A percentile compares a stretch with the other conserved stretches of the same genome.
phyloP scores from a whole-genome alignment of 2,797 vertebrate genomes.

The Botia kubotai region DNA sequence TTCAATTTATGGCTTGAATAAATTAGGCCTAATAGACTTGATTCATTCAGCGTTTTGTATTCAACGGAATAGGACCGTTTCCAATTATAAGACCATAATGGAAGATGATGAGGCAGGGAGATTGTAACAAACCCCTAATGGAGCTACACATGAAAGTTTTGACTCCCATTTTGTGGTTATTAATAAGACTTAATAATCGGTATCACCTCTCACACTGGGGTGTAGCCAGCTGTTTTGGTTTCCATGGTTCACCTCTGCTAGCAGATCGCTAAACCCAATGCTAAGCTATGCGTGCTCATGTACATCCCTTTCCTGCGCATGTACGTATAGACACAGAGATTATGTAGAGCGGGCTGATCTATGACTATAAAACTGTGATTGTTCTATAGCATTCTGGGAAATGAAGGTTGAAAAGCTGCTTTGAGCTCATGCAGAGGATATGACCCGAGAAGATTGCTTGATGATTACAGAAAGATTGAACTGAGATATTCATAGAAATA shows the following conservation, averaged over 20 bases:
- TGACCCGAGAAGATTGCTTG: neutral
- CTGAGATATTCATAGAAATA: neutral
- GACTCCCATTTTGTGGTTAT: constrained; percentile 17
- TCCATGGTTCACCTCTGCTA: too few species aligned
- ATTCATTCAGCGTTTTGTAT: constrained; percentile 30
- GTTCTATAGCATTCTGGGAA: neutral
- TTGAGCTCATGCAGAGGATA: neutral
- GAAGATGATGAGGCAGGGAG: neutral
- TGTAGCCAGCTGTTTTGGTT: too few species aligned
- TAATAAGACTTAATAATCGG: neutral
- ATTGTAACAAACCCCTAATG: constrained; percentile 11
- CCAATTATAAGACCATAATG: constrained; percentile 21
- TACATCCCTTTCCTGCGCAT: neutral
- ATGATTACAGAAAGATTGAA: neutral
- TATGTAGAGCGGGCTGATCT: constrained; percentile 19
- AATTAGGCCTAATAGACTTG: constrained; percentile 22
- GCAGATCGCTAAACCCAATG: neutral
- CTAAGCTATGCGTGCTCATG: neutral
- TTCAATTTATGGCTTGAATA: constrained; percentile 38
- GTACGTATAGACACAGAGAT: neutral
- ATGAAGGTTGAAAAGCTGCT: neutral
- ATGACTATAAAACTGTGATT: constrained; percentile 33
- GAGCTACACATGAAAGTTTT: constrained; percentile 11
- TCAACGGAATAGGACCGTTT: constrained; percentile 19
- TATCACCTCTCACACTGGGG: too few species aligned